Evolutionary conservation across 2,113 vertebrate genomes (phyloP), one percentile per base, ranked within the genome.

Genomic region (Bostrychus sinensis): DNA sequence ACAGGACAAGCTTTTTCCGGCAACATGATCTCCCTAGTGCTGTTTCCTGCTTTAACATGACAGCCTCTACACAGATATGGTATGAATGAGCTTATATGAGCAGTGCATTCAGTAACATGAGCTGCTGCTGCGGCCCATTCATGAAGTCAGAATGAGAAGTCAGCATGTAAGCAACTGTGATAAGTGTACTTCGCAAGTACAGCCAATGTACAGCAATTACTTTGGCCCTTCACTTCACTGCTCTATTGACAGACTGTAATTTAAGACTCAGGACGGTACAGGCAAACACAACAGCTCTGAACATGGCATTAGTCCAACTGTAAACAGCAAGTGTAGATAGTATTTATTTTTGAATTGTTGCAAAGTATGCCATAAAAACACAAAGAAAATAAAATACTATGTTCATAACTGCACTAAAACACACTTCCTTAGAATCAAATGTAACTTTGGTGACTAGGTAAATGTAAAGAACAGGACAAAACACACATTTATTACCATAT

Each of bases 71-170:
- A n/a, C 23, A 28, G 20, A 23, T 7, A 28, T 26, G 14, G 2
- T 51, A 1, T 25, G 12, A 7, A 48, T 8, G 20, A 5, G 20
- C 20, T 2, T 12, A 12, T 46, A 9, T 25, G 4, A 23, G 45
- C 12, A 10, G 4, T 45, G 7, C 1, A 3, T 19, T 13, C 2
- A 1, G 26, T 19, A 50, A 39, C n/a, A 5, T 22, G 16, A 62
- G 20, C 34, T 34, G 37, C 56, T 66, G 11, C 34, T 73, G n/a
- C 1, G 51, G 2, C 9, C 57, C 51, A 55, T 38, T 41, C 60
- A 28, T 28, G 22, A 14, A 26, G 13, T 25, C 6, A 13, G n/a
- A 39, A 32, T 42, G 10, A 64, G 37, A 41, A 14, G 19, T 26
- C 45, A 48, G 13, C 23, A 3, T 6, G 32, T 14, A 37, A 48